These are phyloP conservation scores for Melolontha melolontha DNA, from an alignment of 2,888 invertebrate genomes.

Conservation along the genomic window DNA sequence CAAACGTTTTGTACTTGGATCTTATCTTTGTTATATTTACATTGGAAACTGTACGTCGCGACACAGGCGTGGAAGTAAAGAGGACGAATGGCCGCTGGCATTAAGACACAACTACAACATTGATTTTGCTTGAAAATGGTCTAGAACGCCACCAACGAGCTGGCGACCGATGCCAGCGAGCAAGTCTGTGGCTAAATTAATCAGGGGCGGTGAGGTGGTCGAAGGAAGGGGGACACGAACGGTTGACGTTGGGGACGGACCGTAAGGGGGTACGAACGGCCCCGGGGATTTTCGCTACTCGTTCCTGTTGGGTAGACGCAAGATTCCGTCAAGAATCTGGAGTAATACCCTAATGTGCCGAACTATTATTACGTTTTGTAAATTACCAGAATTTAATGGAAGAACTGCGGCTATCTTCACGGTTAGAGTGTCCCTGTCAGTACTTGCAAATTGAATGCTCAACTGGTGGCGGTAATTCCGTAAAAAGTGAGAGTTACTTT, in stretches of 20 bases:
- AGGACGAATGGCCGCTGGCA: slow-evolving; percentile 45
- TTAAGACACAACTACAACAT: slow-evolving; percentile 51
- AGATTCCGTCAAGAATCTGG: slow-evolving; percentile 32
- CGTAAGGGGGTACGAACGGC: not conserved
- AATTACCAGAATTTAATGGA: slow-evolving; percentile 30
- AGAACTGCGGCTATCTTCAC: slow-evolving; percentile 17
- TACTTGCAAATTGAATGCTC: slow-evolving; percentile 28
- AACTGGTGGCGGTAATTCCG: not conserved
- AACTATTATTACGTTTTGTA: slow-evolving; percentile 29
- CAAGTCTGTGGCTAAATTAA: slow-evolving; percentile 48
- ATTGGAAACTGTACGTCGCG: slow-evolving; percentile 36
- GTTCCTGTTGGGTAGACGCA: not conserved
- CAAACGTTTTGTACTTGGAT: no score
- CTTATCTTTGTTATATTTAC: no score
- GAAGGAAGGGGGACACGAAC: not conserved
- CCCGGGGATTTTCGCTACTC: not conserved
- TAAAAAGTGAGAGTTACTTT: no score
- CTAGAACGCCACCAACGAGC: slow-evolving; percentile 23
- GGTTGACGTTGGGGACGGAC: not conserved
- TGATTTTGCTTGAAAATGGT: slow-evolving; percentile 49
- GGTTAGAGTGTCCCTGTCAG: slow-evolving; percentile 18
- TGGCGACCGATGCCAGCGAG: no score
- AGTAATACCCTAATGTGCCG: slow-evolving; percentile 26
- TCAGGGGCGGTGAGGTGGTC: slow-evolving; percentile 16
- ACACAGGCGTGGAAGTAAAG: slow-evolving; percentile 36